Base-by-base conservation (phyloP, 2,113 vertebrate genomes). In the Pandion haliaetus region DNA sequence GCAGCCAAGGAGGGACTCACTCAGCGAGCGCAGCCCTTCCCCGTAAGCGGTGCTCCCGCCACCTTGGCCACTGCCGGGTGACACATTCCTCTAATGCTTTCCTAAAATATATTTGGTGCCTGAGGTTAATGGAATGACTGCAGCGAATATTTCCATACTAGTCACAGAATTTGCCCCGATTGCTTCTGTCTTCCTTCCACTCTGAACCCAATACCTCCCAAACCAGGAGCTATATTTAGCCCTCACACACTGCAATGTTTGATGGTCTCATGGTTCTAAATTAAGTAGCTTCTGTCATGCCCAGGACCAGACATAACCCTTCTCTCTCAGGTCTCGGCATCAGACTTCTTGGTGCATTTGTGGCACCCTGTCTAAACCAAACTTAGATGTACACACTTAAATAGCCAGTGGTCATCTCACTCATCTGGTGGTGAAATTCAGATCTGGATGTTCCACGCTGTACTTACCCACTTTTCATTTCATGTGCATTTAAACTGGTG, bases 211-310 rank as follows among this genome's bases (percentile, higher is more conserved):
- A 86, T 73, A 93, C 49, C 82, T 81, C 70, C 70, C 79, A 77
- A 57, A 26, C 5, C 1, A 0, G 44, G 54, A 82, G 81, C 91
- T 97, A 94, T 92, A 96, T 95, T 96, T 97, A 93, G 71, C 61
- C 52, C 52, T 83, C 0, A 0, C 79, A 85, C 73, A 54, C 70
- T 73, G 69, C 61, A 69, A 31, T 1, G 3, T 79, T 69, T 58
- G 55, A 95, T 88, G 86, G 69, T 62, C 86, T 97, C 95, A 81
- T 25, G 38, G 42, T 38, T 94, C 93, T 90, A 97, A 95, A 94
- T 94, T 77, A 72, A 86, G 95, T 45, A 45, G 42, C 44, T 91
- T 84, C 81, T 87, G 71, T 82, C 95, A 94, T 23, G 14, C n/a
- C 47, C 29, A 36, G 71, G 63, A 79, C 34, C 50, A 94, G 80